Percentiles rank a stretch among this genome's conserved stretches.
Evolutionary conservation across 2,113 vertebrate species (phyloP).

Genomic region (Brachyistius frenatus): DNA sequence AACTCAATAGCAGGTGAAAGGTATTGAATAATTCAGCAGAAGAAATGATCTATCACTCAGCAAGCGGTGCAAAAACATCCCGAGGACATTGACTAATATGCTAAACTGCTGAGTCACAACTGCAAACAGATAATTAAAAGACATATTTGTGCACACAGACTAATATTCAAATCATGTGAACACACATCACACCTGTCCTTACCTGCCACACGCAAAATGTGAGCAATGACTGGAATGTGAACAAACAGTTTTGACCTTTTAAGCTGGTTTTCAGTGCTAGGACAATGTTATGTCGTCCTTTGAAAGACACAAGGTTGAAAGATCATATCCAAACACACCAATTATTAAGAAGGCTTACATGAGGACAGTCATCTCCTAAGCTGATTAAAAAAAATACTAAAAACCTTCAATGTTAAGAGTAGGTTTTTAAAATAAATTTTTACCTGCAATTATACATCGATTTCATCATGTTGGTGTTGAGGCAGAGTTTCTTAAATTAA

Average conservation of each 20-base stretch:
- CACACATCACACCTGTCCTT: neutral
- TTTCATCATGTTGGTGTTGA: no score
- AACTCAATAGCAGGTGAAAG: neutral
- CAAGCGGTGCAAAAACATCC: conserved; percentile 8
- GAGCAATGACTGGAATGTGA: conserved; percentile 22
- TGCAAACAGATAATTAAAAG: conserved; percentile 18
- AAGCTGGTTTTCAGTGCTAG: neutral
- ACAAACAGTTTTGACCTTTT: neutral
- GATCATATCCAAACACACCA: neutral
- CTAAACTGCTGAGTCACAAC: conserved; percentile 23
- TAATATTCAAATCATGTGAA: conserved; percentile 6
- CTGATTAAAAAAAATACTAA: no score
- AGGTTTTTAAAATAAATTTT: no score
- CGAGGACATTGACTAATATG: conserved; percentile 15
- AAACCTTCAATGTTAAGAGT: no score
- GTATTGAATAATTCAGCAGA: neutral
- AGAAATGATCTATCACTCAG: neutral
- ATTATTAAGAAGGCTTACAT: neutral
- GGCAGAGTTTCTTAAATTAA: no score
- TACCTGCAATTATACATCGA: no score
- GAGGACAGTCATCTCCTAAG: no score
- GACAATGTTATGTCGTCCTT: neutral
- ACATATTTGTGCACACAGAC: conserved; percentile 7
- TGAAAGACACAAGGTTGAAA: neutral
- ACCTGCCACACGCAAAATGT: neutral